Evolutionary conservation across 2,888 invertebrate species (phyloP).

Genomic region (Epinotia bilunana): DNA sequence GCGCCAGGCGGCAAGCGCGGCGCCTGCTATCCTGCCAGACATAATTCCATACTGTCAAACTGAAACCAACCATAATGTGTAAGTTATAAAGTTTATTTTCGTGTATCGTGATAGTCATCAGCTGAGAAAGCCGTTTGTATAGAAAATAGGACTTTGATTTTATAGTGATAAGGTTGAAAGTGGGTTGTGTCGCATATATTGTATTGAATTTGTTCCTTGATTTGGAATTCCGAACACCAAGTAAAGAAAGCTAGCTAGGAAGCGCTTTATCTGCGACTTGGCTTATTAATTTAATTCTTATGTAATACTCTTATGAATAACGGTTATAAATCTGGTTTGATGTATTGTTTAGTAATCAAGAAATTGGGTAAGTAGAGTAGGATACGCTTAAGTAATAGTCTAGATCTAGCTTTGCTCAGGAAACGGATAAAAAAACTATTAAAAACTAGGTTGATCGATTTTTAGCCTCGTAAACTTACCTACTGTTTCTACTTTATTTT

Average conservation of each 20-base stretch:
- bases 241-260: slow-evolving; percentile 81
- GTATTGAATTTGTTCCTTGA: slow-evolving; percentile 73
- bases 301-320: slow-evolving; percentile 50
- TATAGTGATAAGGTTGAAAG: background rate
- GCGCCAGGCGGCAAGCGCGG: slow-evolving; percentile 81
- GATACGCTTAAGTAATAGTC: background rate
- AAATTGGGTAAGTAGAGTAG: slow-evolving; percentile 2
- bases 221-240: slow-evolving; percentile 79
- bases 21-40: slow-evolving; percentile 80
- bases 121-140: slow-evolving; percentile 26
- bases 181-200: slow-evolving; percentile 29
- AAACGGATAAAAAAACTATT: background rate
- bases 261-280: slow-evolving; percentile 64
- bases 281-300: slow-evolving; percentile 68
- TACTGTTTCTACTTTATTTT: too few species aligned
- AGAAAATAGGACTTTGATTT: slow-evolving; percentile 1
- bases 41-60: slow-evolving; percentile 52
- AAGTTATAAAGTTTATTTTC: background rate
- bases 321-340: background rate
- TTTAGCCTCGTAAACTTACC: too few species aligned
- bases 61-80: slow-evolving; percentile 53
- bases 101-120: slow-evolving; percentile 8
- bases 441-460: background rate
- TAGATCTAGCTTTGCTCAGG: background rate
- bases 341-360: slow-evolving; percentile 1